Base-by-base conservation (phyloP, 2,113 vertebrate species). In the Psilopsiagon aurifrons region DNA sequence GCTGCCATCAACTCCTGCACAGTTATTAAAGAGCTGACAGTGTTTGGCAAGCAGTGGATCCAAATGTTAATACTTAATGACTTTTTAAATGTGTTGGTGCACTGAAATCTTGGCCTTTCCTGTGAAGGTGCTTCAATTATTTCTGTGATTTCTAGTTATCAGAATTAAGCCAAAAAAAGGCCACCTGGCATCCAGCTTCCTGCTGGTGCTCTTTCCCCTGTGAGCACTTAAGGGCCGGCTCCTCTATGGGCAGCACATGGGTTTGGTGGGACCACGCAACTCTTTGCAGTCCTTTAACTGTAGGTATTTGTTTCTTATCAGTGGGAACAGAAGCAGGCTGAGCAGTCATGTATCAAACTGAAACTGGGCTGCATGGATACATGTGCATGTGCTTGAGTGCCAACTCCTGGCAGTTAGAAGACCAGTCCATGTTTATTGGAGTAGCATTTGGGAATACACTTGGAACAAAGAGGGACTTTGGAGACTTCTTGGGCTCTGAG, bases 381-480 rank as follows among this genome's bases (percentile, higher is more conserved):
- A 6, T 5, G 29, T 39, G 5, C 25, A 10, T 73, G 41, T 60
- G n/a, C 60, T 88, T 93, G 27, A 84, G 78, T 82, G 77, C 47
- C 4, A 2, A 43, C 73, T 69, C 59, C 44, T 60, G 44, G n/a
- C 51, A 43, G 70, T 75, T 37, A 35, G 41, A 29, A 67, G 29
- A 19, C 23, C 0, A 7, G 33, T 49, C 33, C 33, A 5, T 0
- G 3, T 88, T 76, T 75, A 39, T 54, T 6, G 11, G 64, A 93
- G 55, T 49, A n/a, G 19, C 4, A 19, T 73, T 46, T 71, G 55
- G 52, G 85, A 92, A 71, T 73, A 62, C 33, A 1, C 25, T 91
- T 92, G 79, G 84, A 90, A 74, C 66, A 68, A 86, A 81, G 60
- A 71, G 44, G 27, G 22, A 75, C 77, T 90, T 94, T 6, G 46